Percentiles rank a stretch among this genome's conserved stretches.
These are phyloP conservation scores for Euleptes europaea DNA, from an alignment of 2,113 vertebrate species.

Conservation along the genomic window DNA sequence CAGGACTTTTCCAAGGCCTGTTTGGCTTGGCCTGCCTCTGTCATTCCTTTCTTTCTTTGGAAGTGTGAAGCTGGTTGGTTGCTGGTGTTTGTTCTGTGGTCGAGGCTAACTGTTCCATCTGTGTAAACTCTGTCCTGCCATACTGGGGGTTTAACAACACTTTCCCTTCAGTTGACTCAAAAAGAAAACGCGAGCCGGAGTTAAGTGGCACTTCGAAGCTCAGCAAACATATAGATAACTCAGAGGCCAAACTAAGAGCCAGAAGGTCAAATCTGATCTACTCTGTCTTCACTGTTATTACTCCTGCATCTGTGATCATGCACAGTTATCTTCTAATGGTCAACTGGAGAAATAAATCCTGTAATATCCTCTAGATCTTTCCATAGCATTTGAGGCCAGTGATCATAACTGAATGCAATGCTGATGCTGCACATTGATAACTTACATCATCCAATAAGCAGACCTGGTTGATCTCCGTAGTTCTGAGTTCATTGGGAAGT, in stretches of 20 bases:
- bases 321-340: not conserved
- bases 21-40: constrained; percentile 77
- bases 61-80: constrained; percentile 85
- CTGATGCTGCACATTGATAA: not conserved
- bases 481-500: not conserved
- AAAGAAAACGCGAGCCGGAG: constrained; percentile 62
- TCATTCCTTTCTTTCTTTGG: constrained; percentile 83
- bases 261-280: constrained; percentile 6
- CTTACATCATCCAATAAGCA: not conserved
- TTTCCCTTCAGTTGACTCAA: constrained; percentile 70
- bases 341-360: not conserved
- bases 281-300: not conserved
- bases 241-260: constrained; percentile 2
- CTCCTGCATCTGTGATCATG: not conserved
- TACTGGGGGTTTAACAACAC: constrained; percentile 67
- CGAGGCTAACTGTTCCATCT: constrained; percentile 83
- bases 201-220: constrained; percentile 75
- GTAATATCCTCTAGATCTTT: not conserved
- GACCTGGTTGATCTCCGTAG: not conserved
- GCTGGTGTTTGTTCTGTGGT: constrained; percentile 84
- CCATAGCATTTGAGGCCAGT: not conserved
- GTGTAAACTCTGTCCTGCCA: constrained; percentile 80
- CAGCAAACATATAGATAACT: constrained; percentile 49
- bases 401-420: not conserved
- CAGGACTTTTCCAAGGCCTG: constrained; percentile 76